Percentiles rank a stretch among this genome's conserved stretches.
Evolutionary conservation across 2,888 invertebrate genomes (phyloP).

Genomic region (Cecidostiba fungosa): DNA sequence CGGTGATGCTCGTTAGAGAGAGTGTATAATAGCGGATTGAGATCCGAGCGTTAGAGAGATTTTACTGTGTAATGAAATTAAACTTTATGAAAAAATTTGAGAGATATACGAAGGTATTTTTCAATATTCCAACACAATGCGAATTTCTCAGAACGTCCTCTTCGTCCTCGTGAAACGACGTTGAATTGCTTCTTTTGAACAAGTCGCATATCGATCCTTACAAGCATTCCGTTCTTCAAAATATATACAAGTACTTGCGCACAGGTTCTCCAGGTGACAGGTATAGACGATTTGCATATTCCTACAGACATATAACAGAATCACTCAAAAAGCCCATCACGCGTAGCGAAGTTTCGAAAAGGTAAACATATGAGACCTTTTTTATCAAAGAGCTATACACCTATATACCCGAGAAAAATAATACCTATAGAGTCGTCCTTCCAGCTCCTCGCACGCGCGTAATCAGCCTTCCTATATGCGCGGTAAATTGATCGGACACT

Average conservation of each 20-base stretch:
- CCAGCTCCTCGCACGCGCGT: not conserved
- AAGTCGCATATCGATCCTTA: not conserved
- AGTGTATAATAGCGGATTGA: not conserved
- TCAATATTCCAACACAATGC: not conserved
- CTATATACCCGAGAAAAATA: conserved; percentile 3
- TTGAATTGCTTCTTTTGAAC: not conserved
- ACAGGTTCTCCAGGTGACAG: not conserved
- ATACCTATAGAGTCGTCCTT: conserved; percentile 36
- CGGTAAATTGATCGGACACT: conserved; percentile 54
- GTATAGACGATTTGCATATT: not conserved
- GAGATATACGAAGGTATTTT: not conserved
- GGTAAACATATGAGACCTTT: not conserved
- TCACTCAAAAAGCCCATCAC: not conserved
- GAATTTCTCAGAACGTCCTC: not conserved
- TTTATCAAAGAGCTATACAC: not conserved
- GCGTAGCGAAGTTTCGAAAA: not conserved
- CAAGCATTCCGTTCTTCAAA: not conserved
- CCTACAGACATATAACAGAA: not conserved
- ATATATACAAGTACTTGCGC: not conserved
- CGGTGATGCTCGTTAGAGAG: not conserved
- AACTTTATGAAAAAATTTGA: not conserved
- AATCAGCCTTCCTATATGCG: conserved; percentile 45
- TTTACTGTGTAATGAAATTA: not conserved
- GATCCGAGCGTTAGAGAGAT: not conserved
- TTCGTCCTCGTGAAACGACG: not conserved